Evolutionary conservation across 2,113 vertebrate species (phyloP).

Genomic region (Cheirogaleus medius): DNA sequence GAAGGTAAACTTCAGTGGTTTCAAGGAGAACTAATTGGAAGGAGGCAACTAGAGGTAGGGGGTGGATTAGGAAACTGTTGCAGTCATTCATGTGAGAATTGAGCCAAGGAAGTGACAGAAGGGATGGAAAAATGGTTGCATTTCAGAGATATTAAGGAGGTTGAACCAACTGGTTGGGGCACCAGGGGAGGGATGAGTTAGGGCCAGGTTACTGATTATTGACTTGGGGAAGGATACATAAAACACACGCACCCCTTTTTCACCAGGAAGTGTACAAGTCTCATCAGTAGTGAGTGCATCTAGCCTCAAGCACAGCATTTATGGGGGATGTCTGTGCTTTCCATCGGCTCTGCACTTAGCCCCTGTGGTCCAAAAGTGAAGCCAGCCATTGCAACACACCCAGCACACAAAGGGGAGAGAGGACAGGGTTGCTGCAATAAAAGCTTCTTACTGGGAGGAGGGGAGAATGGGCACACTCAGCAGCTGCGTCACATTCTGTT

Average conservation of each 20-base stretch:
- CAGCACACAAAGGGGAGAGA: background rate
- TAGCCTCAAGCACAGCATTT: background rate
- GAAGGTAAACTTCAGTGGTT: background rate
- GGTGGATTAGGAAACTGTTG: background rate
- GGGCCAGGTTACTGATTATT: background rate
- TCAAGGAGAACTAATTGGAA: background rate
- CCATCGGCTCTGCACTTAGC: fast-evolving
- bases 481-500: background rate
- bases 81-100: background rate
- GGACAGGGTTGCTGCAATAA: background rate
- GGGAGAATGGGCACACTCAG: background rate
- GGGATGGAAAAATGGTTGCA: background rate
- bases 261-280: fast-evolving
- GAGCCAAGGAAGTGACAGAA: background rate
- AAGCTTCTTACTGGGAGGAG: background rate
- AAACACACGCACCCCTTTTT: background rate
- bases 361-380: background rate
- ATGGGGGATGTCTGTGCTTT: background rate
- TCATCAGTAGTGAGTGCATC: background rate
- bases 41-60: background rate
- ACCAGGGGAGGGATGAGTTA: background rate
- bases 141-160: background rate
- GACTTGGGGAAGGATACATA: background rate
- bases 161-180: background rate
- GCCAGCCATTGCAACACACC: background rate